A percentile compares a stretch with the other conserved stretches of the same genome.
phyloP scores from a whole-genome alignment of 1,140 invertebrate genomes.

The Heliconius melpomene region DNA sequence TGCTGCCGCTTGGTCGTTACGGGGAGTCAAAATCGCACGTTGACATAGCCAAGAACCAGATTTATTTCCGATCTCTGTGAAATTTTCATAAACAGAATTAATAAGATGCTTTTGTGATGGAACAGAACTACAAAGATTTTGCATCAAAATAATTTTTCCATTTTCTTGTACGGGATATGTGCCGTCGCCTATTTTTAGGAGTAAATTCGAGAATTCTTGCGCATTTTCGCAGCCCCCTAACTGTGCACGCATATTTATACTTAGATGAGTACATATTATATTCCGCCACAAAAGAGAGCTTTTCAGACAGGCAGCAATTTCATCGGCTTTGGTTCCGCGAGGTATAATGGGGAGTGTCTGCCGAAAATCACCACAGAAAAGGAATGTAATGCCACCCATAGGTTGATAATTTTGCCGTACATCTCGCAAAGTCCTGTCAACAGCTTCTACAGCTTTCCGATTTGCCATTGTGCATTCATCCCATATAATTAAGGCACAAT shows the following conservation, averaged over 20 bases:
- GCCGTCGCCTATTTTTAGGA: not conserved
- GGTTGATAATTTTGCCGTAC: constrained; percentile 6
- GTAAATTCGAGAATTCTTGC: not conserved
- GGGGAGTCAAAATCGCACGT: not conserved
- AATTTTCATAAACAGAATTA: not conserved
- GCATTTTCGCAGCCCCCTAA: not conserved
- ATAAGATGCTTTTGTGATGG: not conserved
- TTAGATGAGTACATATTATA: not conserved
- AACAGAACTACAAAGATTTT: not conserved
- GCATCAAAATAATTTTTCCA: too few relatives aligned
- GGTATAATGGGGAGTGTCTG: constrained; percentile 77
- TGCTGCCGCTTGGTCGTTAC: not conserved
- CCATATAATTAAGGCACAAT: constrained; percentile 76
- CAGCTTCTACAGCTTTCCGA: constrained; percentile 81
- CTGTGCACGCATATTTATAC: not conserved
- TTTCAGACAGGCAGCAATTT: constrained; percentile 51
- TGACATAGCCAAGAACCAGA: not conserved
- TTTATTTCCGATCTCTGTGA: not conserved
- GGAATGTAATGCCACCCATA: constrained; percentile 42
- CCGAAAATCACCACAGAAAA: constrained; percentile 45
- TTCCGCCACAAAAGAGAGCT: constrained; percentile 45
- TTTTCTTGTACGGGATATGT: too few relatives aligned
- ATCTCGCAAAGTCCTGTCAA: constrained; percentile 68
- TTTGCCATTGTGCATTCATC: constrained; percentile 74
- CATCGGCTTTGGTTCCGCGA: constrained; percentile 56